Evolutionary conservation across 2,797 vertebrate genomes (phyloP), one percentile per base, ranked within the genome.

Genomic region (Micropoecilia bifurca): DNA sequence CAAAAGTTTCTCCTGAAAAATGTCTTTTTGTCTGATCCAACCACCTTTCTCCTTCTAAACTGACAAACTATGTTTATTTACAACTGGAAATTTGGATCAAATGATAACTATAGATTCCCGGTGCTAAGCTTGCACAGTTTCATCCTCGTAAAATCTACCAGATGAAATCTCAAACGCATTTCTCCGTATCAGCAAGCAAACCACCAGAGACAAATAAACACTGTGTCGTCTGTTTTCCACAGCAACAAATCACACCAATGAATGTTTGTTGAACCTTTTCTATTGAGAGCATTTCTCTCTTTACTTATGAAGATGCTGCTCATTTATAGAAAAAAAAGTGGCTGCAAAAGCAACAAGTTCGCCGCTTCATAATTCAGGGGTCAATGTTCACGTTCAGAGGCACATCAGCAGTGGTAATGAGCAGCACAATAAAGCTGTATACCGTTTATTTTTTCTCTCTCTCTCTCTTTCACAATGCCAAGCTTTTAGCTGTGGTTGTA

Each of bases 321-420:
- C 48, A 36, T 47, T 48, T 10, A 53, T 4, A 30, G 2, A 45
- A 75, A 6, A 46, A 46, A 50, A 63, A 72, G 20, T 48, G 3
- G 55, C 43, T 71, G 33, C 18, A 75, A 71, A 46, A 43, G 39
- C 30, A 47, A n/a, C 50, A 75, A 71, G 47, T 41, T 69, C 71
- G 8, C 1, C 2, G 16, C 30, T 57, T 53, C 25, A 43, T 47
- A 1, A 39, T 78, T 74, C 30, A 61, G 74, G 14, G n/a, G 75
- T 77, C 50, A 71, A 28, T 39, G n/a, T 25, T 2, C 61, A 66
- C 14, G 36, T 47, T 79, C 39, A 63, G 20, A 43, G 69, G 47
- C 53, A 59, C 55, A 28, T 55, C 57, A 18, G 72, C 30, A 16
- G 39, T 36, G 68, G 30, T 73, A 55, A 77, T 72, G 39, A 74